Base-by-base conservation (phyloP, 2,888 invertebrate species). In the Idaea straminata region DNA sequence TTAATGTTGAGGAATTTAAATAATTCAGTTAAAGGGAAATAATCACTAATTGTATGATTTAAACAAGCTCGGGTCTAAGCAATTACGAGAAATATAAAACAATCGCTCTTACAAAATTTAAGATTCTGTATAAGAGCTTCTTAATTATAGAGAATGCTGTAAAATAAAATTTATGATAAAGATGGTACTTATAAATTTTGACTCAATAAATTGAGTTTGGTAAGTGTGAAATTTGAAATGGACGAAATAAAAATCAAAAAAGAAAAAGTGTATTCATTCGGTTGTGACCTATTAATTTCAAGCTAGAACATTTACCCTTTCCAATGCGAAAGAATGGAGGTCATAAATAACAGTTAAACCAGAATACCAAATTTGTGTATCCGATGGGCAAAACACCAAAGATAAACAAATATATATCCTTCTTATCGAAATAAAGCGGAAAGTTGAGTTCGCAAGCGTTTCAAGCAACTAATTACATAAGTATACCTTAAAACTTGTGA, bases 391-490 rank as follows among this genome's bases (percentile, higher is more conserved):
- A 72, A 70, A 65, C 47, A 62, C 58, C 62, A 64, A 64, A 64
- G 63, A 64, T 65, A 64, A 67, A 65, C 62, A 62, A 72, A 71
- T 69, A 71, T 66, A 72, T 69, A 69, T 63, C 36, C 62, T 35
- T 65, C 57, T 60, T 63, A 61, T 64, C 66, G 13, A 7, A 13
- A 47, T 7, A 47, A 47, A 47, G 47, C 13, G 47, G 6, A 5
- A 47, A 47, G 47, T 13, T 47, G 10, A 5, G 7, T 47, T 47
- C 47, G 47, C 13, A 47, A 47, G 13, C 13, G 47, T 47, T 59
- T 34, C 3, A 15, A 76, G 67, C 71, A 72, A 72, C 71, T 77
- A 79, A 81, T 81, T 80, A 81, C 70, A 74, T 76, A 73, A 75
- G 76, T 73, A 73, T 73, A 71, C 72, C 71, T 74, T 69, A 72